A percentile compares a stretch with the other conserved stretches of the same genome.
Conservation (phyloP, 2,888 invertebrate species). For the Phyllotreta striolata region DNA sequence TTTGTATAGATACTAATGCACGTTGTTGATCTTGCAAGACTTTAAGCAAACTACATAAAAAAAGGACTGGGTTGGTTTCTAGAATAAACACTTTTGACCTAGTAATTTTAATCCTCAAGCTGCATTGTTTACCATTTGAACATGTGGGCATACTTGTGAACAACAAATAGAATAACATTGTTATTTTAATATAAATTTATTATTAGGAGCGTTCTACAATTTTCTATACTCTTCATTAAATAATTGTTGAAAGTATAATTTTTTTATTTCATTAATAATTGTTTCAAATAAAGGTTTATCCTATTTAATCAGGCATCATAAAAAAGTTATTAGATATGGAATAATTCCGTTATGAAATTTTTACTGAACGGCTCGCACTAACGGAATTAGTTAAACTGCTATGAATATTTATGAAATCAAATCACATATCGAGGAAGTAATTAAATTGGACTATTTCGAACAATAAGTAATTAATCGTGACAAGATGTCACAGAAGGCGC, state of each 20-base stretch:
- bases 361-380: too few species aligned
- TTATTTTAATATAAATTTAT: conserved; percentile 11
- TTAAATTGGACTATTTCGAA: conserved; percentile 51
- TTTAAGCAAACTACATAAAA: conserved; percentile 20
- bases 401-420: conserved; percentile 55
- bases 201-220: not conserved
- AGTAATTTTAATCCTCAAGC: conserved; percentile 27
- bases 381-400: conserved; percentile 11
- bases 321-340: too few species aligned
- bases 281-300: too few species aligned
- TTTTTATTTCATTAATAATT: too few species aligned
- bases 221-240: too few species aligned
- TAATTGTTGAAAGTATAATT: too few species aligned
- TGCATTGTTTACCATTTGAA: conserved; percentile 21
- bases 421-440: conserved; percentile 46
- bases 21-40: conserved; percentile 18
- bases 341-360: too few species aligned
- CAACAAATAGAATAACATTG: conserved; percentile 9
- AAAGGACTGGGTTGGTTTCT: conserved; percentile 23
- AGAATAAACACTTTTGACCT: conserved; percentile 25
- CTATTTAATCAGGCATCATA: too few species aligned
- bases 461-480: conserved; percentile 59
- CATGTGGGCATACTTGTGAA: conserved; percentile 25
- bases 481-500: conserved; percentile 56
- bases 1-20: not conserved